Base-by-base conservation (phyloP, 2,888 invertebrate genomes). In the Volucella inanis region DNA sequence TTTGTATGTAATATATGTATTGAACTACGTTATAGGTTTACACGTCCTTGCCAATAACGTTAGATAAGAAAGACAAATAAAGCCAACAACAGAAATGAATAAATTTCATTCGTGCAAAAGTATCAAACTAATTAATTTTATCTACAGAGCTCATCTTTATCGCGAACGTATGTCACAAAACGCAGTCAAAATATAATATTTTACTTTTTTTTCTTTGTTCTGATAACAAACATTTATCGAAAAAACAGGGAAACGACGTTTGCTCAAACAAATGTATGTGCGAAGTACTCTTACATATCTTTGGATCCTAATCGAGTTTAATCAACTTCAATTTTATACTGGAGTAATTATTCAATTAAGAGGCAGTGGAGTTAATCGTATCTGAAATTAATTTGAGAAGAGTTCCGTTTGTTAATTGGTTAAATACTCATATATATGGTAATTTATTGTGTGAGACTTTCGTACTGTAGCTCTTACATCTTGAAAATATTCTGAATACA, bases 281-380 rank as follows among this genome's bases (percentile, higher is more conserved):
- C 54, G 2, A 38, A 15, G 45, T 45, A 2, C 11, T 12, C 50
- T 1, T 2, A 3, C 18, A 12, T 64, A 4, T 57, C 12, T 78
- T 57, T 11, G 14, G 39, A 22, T 59, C 74, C 65, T 75, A 71
- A 84, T 71, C 70, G 50, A 65, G 55, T 80, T 76, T 80, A 80
- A 84, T 84, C 75, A 84, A 84, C 75, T 84, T 55, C 43, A 75
- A 79, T 71, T 67, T 45, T 45, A 45, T n/a, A 61, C 39, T 14
- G 65, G 59, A 79, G 75, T 75, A 84, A 84, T 84, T 80, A 71
- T 71, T 71, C 71, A 80, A 80, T 80, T 80, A 76, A 74, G 70
- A 70, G 45, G 6, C 6, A 31, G 31, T 31, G 31, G 31, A 31
- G 31, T 18, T 65, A 22, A 38, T 75, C 54, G 55, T 80, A 84